A percentile compares a stretch with the other conserved stretches of the same genome.
These are phyloP conservation scores for Callochromis pleurospilus DNA, from an alignment of 2,113 vertebrate species.

Conservation along the genomic window DNA sequence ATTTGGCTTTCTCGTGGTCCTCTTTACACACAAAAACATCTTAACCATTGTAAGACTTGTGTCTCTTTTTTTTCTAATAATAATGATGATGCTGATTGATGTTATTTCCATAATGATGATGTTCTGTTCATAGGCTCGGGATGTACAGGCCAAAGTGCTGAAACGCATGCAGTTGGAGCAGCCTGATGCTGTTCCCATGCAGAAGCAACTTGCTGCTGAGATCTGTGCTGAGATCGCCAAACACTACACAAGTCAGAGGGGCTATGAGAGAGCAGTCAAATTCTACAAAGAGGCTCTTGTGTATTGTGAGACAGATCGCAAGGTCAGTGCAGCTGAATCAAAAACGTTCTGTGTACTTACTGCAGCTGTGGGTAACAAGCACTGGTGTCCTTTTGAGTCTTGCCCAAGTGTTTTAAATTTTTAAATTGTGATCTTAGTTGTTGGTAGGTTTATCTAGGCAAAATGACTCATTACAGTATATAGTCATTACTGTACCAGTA, in stretches of 20 bases:
- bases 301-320: constrained; percentile 92
- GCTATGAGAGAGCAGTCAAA: constrained; percentile 93
- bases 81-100: background rate
- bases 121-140: constrained; percentile 76
- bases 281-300: constrained; percentile 99
- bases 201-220: constrained; percentile 90
- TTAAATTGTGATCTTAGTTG: background rate
- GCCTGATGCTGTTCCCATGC: constrained; percentile 81
- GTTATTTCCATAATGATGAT: background rate
- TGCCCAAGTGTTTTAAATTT: background rate
- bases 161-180: constrained; percentile 91
- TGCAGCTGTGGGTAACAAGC: constrained; percentile 49
- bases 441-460: background rate
- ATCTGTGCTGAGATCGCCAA: constrained; percentile 95
- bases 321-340: constrained; percentile 79
- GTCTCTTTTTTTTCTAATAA: background rate
- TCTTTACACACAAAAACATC: background rate
- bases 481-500: background rate
- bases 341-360: constrained; percentile 56
- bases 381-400: background rate
- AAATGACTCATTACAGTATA: background rate
- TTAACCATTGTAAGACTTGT: background rate
- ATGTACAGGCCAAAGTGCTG: constrained; percentile 88
- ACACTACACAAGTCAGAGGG: constrained; percentile 85
- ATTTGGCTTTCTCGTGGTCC: background rate